Base-by-base conservation (phyloP, 64 coral and sea anemone species). In the Actinia tenebrosa region DNA sequence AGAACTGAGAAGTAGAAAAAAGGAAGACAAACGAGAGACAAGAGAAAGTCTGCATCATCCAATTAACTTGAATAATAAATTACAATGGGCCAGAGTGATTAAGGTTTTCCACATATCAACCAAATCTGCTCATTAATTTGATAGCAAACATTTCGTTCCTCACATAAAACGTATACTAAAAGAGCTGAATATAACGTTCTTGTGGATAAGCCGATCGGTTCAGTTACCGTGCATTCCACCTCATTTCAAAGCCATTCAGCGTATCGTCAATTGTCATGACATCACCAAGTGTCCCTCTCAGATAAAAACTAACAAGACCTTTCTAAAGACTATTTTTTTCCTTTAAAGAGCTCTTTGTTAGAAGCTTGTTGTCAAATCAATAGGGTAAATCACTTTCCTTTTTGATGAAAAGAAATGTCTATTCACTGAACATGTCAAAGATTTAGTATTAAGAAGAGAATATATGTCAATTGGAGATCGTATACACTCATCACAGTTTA, bases 231-330 rank as follows among this genome's bases (percentile, higher is more conserved):
- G 27, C 63, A 66, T 23, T 19, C 18, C 17, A 3, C 22, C 3
- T 9, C 47, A 5, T 75, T 75, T 43, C 25, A 75, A 75, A 75
- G 26, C 69, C 69, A 75, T 27, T 0, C 56, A 66, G 22, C 18
- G 63, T 66, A 19, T 66, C 18, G 3, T 7, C 20, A 11, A 58
- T 10, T 58, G 5, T 19, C n/a, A 30, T 72, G 69, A 42, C 69
- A 75, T 75, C 69, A 11, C 69, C 69, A 75, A 75, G 69, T 75
- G 69, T 75, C 42, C 69, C 69, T 30, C 69, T 75, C 14, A 75
- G 69, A 75, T 75, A 75, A 75, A 75, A 75, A 75, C 69, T 42
- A 75, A 75, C 69, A 75, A 75, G 10, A 37, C 25, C 69, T 14
- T 75, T 75, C 69, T 75, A 42, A 75, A 75, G 69, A 75, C 27